These are phyloP conservation scores for Acleris laterana DNA, from an alignment of 2,888 invertebrate genomes.

Conservation along the genomic window DNA sequence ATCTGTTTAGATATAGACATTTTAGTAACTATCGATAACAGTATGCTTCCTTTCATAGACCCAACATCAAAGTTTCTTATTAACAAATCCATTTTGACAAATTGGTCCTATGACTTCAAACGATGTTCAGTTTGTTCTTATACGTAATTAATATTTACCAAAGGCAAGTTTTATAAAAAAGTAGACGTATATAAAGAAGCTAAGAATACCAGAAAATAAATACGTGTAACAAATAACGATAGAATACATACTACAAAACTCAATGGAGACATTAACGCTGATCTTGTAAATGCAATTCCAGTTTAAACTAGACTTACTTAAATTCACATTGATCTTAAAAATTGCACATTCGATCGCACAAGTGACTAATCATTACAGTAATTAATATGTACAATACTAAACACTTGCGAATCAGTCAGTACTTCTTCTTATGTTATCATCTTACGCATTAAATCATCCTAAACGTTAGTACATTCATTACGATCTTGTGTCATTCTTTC, in stretches of 20 bases:
- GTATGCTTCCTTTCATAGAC: slow-evolving; percentile 7
- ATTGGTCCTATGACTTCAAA: slow-evolving; percentile 23
- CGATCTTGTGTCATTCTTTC: slow-evolving; percentile 18
- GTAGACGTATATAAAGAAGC: slow-evolving; percentile 51
- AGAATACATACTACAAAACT: slow-evolving; percentile 40
- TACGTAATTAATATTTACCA: slow-evolving; percentile 63
- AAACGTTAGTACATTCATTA: slow-evolving; percentile 43
- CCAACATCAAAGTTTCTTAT: slow-evolving; percentile 13
- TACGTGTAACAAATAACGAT: slow-evolving; percentile 32
- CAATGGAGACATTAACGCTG: slow-evolving; percentile 40
- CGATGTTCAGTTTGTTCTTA: slow-evolving; percentile 55
- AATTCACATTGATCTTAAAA: slow-evolving; percentile 45
- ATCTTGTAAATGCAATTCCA: slow-evolving; percentile 65
- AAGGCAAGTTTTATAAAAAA: slow-evolving; percentile 74
- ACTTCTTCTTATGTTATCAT: slow-evolving; percentile 55
- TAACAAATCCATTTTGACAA: slow-evolving; percentile 16
- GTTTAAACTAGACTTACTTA: slow-evolving; percentile 52
- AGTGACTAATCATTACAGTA: slow-evolving; percentile 67
- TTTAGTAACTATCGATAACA: slow-evolving; percentile 5
- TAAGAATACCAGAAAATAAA: slow-evolving; percentile 42
- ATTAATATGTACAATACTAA: slow-evolving; percentile 80
- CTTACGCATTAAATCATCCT: slow-evolving; percentile 56
- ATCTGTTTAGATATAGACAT: not conserved
- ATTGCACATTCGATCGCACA: slow-evolving; percentile 66
- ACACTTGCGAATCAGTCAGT: slow-evolving; percentile 80